A percentile compares a stretch with the other conserved stretches of the same genome.
Evolutionary conservation across 2,113 vertebrate species (phyloP).

Genomic region (Grammomys dolichurus): DNA sequence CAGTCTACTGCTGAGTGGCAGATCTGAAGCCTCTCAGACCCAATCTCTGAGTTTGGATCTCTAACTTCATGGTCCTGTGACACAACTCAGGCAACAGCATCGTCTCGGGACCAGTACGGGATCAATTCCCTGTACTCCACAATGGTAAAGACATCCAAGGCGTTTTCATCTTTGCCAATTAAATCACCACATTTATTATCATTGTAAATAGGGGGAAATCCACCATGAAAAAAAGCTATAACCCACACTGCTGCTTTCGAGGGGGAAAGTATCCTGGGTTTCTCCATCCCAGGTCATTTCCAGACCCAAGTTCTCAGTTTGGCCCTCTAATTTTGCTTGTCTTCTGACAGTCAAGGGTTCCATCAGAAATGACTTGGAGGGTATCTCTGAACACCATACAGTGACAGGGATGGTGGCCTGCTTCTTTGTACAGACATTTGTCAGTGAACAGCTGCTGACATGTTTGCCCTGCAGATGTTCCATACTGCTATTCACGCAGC

Average conservation of each 20-base stretch:
- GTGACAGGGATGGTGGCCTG: too few relatives aligned
- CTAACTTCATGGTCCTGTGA: slow-evolving; percentile 93
- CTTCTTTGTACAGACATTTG: not conserved
- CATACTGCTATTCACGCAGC: not conserved
- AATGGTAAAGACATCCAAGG: slow-evolving; percentile 95
- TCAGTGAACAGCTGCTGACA: not conserved
- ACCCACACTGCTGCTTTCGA: slow-evolving; percentile 94
- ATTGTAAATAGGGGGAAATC: not conserved
- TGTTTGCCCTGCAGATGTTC: too few relatives aligned
- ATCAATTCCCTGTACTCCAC: slow-evolving; percentile 92
- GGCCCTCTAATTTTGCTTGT: too few relatives aligned
- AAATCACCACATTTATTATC: slow-evolving; percentile 96
- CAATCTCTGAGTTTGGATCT: slow-evolving; percentile 94
- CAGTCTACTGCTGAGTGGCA: slow-evolving; percentile 89
- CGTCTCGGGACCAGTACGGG: slow-evolving; percentile 89
- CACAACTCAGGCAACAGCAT: slow-evolving; percentile 92
- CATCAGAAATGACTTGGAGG: not conserved
- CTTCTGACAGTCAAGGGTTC: not conserved
- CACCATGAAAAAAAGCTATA: not conserved
- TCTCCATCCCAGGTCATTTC: slow-evolving; percentile 98
- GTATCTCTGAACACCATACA: not conserved
- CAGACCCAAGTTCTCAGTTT: slow-evolving; percentile 84
- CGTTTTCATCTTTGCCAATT: slow-evolving; percentile 94
- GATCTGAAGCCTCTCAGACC: slow-evolving; percentile 95
- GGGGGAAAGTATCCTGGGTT: slow-evolving; percentile 93